Conservation (phyloP, 64 coral and sea anemone genomes). For the Montipora foliosa region DNA sequence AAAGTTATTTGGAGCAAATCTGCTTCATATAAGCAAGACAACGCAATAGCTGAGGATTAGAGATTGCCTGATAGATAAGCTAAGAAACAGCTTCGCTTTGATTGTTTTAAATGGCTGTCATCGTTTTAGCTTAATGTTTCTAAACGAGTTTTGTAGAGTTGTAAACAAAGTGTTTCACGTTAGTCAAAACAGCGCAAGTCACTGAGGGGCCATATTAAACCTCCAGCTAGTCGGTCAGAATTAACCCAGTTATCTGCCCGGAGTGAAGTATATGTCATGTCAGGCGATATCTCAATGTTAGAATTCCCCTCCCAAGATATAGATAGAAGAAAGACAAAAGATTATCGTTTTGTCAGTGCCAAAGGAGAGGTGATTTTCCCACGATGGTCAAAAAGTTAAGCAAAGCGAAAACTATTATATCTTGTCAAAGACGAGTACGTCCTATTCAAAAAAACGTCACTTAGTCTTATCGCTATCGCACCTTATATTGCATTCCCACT, state of each 20-base stretch:
- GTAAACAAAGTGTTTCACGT: not conserved
- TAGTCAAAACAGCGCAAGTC: not conserved
- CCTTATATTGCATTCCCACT: not conserved
- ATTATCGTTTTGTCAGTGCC: not conserved
- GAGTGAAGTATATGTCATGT: not conserved
- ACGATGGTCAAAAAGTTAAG: slow-evolving; percentile 53
- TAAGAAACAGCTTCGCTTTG: not conserved
- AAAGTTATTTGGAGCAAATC: not conserved
- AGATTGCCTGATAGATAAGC: slow-evolving; percentile 13
- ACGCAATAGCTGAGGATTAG: not conserved
- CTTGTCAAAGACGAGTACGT: slow-evolving; percentile 25
- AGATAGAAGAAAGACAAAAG: not conserved
- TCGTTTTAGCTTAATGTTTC: slow-evolving; percentile 7
- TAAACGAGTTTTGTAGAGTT: not conserved
- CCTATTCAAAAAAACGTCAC: not conserved
- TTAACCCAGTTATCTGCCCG: not conserved
- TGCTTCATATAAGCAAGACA: not conserved
- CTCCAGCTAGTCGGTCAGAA: no score
- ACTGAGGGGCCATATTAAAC: not conserved
- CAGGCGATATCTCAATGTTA: not conserved
- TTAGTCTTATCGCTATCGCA: not conserved
- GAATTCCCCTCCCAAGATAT: not conserved
- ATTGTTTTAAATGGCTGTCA: slow-evolving; percentile 32
- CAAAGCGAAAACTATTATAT: not conserved
- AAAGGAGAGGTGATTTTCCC: slow-evolving; percentile 10